These are phyloP conservation scores for Echeneis naucrates DNA, from an alignment of 2,797 vertebrate species.

Conservation along the genomic window DNA sequence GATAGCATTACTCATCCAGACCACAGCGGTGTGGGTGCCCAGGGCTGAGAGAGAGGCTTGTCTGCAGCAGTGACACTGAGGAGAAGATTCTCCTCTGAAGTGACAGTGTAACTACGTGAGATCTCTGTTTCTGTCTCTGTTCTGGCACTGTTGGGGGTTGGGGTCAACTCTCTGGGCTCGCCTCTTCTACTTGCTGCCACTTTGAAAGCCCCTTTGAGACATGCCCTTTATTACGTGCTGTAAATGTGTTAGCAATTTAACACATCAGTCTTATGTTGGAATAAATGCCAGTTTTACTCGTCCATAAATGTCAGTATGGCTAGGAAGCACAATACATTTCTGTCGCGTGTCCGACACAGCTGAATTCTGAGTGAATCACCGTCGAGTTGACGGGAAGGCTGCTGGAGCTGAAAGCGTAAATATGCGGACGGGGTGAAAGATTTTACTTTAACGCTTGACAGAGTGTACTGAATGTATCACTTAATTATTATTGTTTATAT, in stretches of 20 bases:
- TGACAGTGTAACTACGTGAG: conserved; percentile 54
- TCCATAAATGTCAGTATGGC: neutral
- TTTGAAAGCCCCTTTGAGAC: conserved; percentile 13
- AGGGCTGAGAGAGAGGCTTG: conserved; percentile 28
- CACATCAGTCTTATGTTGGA: neutral
- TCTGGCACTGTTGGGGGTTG: conserved; percentile 49
- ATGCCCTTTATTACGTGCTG: neutral
- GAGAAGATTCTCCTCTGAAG: conserved; percentile 46
- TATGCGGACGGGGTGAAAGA: neutral
- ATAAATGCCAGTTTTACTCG: neutral
- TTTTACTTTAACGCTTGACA: neutral
- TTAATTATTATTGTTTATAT: neutral
- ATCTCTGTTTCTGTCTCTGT: conserved; percentile 52
- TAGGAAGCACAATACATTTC: neutral
- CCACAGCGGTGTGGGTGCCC: conserved; percentile 26
- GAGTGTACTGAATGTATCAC: neutral
- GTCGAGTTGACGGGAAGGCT: no score
- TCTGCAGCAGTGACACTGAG: conserved; percentile 53
- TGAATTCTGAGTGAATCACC: neutral
- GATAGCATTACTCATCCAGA: conserved; percentile 43
- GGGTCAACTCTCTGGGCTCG: conserved; percentile 48
- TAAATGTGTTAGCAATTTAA: conserved; percentile 1
- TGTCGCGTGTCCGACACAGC: neutral
- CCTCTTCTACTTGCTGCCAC: conserved; percentile 40
- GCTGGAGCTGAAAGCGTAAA: neutral